Evolutionary conservation across 1,140 invertebrate species (phyloP).

Genomic region (Dermatophagoides farinae): DNA sequence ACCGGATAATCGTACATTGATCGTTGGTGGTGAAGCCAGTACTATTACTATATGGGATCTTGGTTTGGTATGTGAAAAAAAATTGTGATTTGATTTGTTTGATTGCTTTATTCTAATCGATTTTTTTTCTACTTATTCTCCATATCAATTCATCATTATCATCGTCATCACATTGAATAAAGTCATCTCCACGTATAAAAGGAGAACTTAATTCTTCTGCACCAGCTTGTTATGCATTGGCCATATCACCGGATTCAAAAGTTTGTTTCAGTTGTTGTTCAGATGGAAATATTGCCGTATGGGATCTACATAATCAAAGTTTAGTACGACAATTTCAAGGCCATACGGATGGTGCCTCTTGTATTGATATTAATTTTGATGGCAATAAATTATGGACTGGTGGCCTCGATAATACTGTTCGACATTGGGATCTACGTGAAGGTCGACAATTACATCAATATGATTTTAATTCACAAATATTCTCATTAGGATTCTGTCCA

Average conservation of each 20-base stretch:
- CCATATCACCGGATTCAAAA: constrained; percentile 86
- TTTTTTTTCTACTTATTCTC: too few relatives aligned
- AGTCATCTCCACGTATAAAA: constrained; percentile 48
- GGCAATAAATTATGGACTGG: constrained; percentile 89
- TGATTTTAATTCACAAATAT: constrained; percentile 70
- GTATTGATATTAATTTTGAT: constrained; percentile 89
- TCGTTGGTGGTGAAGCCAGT: constrained; percentile 88
- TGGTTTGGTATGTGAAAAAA: constrained; percentile 19
- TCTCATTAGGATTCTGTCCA: constrained; percentile 90
- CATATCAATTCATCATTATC: not conserved
- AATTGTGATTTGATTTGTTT: not conserved
- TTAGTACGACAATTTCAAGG: constrained; percentile 86
- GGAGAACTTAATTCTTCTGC: constrained; percentile 83
- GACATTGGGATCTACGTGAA: constrained; percentile 82
- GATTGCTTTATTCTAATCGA: not conserved
- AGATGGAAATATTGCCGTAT: constrained; percentile 84
- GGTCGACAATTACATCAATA: constrained; percentile 11
- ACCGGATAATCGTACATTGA: constrained; percentile 77
- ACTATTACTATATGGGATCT: constrained; percentile 86
- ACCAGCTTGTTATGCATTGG: constrained; percentile 92
- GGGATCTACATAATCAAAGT: constrained; percentile 79
- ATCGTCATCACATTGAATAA: constrained; percentile 4
- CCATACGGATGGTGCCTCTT: constrained; percentile 88
- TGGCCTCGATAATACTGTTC: constrained; percentile 86
- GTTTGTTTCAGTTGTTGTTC: constrained; percentile 89